Evolutionary conservation across 2,888 invertebrate genomes (phyloP).

Genomic region (Congeria kusceri): DNA sequence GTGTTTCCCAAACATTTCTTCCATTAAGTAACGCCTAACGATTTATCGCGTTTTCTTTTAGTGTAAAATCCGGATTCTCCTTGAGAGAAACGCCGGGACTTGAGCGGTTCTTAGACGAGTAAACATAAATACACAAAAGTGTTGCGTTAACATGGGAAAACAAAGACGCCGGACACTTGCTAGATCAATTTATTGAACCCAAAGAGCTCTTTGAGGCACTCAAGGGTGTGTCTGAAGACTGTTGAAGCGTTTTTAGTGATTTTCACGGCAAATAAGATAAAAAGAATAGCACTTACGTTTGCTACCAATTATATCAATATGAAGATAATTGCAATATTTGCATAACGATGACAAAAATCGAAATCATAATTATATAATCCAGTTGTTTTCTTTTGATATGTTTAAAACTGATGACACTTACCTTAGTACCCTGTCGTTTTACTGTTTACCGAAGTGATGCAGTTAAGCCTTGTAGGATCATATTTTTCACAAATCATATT

Average conservation of each 20-base stretch:
- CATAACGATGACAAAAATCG: no score
- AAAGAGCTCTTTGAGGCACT: constrained; percentile 20
- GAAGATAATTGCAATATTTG: no score
- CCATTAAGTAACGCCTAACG: constrained; percentile 49
- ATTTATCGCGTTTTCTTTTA: constrained; percentile 57
- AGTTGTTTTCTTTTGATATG: no score
- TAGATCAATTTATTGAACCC: constrained; percentile 47
- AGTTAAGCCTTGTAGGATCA: no score
- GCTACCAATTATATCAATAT: background rate
- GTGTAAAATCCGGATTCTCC: constrained; percentile 41
- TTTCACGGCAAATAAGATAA: constrained; percentile 7
- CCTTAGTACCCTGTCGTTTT: no score
- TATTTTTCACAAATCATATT: no score
- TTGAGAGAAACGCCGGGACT: constrained; percentile 57
- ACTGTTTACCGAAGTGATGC: no score
- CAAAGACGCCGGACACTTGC: constrained; percentile 24
- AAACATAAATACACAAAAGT: constrained; percentile 29
- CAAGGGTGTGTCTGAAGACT: background rate
- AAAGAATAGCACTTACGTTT: constrained; percentile 1
- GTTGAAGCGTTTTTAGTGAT: constrained; percentile 9
- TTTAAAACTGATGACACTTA: no score
- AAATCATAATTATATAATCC: no score
- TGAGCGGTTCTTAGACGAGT: constrained; percentile 30
- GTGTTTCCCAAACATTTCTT: no score
- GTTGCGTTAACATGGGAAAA: constrained; percentile 20